Evolutionary conservation across 1,140 invertebrate species (phyloP).

Genomic region (Drosophila willistoni): DNA sequence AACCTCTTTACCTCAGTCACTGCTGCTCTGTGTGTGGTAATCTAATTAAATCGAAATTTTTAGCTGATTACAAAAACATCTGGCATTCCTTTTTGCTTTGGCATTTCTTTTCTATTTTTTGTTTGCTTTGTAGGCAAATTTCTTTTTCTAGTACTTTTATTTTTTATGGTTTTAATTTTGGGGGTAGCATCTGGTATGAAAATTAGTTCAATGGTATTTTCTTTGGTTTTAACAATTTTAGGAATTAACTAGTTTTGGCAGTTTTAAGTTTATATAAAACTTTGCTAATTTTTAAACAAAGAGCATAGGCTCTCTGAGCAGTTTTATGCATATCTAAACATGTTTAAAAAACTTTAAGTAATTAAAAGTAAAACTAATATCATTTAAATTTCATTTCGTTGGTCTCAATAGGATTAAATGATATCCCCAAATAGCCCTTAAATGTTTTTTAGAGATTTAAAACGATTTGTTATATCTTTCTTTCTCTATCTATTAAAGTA

Average conservation of each 20-base stretch:
- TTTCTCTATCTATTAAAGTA: no score
- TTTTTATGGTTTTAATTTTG: conserved; percentile 17
- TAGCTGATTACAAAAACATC: conserved; percentile 68
- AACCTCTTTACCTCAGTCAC: background rate
- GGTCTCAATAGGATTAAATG: no score
- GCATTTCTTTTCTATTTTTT: conserved; percentile 7
- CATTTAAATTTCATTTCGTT: no score
- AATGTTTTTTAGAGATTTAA: no score
- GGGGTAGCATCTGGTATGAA: conserved; percentile 36
- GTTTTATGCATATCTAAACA: no score
- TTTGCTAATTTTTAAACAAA: background rate
- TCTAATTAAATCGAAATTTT: conserved; percentile 77
- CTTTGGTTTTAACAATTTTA: background rate
- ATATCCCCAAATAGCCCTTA: no score
- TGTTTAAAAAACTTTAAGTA: no score
- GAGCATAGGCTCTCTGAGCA: no score
- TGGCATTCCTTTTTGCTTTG: conserved; percentile 17
- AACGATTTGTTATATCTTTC: no score
- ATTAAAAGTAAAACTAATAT: no score
- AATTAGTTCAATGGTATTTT: conserved; percentile 37
- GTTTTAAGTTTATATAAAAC: background rate
- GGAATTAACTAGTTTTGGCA: no score
- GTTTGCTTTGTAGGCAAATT: conserved; percentile 37
- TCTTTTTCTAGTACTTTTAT: conserved; percentile 56
- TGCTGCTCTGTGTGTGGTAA: conserved; percentile 61